Percentiles rank a stretch among this genome's conserved stretches.
phyloP scores from a whole-genome alignment of 2,888 invertebrate species.

The Netelia fuscicornis region DNA sequence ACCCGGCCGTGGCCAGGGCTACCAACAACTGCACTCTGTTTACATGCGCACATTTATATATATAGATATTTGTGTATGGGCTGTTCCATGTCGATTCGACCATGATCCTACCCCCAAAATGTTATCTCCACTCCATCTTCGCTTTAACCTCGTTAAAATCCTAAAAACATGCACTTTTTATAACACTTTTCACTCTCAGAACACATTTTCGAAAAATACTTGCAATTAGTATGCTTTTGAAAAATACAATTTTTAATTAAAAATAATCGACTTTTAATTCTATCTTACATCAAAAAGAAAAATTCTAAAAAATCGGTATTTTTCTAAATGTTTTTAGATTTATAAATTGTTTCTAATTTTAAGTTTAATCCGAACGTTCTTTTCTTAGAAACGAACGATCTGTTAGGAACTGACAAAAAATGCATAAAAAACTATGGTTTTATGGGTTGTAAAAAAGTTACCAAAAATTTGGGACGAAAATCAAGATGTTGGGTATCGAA shows the following conservation, averaged over 20 bases:
- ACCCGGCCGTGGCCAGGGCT: slow-evolving; percentile 81
- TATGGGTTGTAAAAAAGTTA: too few relatives aligned
- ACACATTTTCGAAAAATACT: neutral
- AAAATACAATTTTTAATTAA: neutral
- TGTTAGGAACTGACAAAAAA: too few relatives aligned
- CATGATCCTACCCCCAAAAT: too few relatives aligned
- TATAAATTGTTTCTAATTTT: too few relatives aligned
- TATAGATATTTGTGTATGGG: neutral
- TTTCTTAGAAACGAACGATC: too few relatives aligned
- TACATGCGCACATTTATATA: slow-evolving; percentile 75
- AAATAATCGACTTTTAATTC: neutral
- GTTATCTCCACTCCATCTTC: neutral
- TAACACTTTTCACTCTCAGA: too few relatives aligned
- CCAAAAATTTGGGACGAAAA: too few relatives aligned
- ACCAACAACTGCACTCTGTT: slow-evolving; percentile 81
- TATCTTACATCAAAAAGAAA: neutral
- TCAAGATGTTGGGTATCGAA: too few relatives aligned
- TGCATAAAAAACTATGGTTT: too few relatives aligned
- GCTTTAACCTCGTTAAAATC: neutral
- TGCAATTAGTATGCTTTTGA: neutral
- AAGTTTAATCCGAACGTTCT: too few relatives aligned
- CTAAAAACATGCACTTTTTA: too few relatives aligned
- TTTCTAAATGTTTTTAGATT: too few relatives aligned
- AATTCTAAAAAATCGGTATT: neutral
- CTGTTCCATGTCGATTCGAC: neutral